phyloP scores from a whole-genome alignment of 1,140 invertebrate genomes.

The Neodiprion lecontei region DNA sequence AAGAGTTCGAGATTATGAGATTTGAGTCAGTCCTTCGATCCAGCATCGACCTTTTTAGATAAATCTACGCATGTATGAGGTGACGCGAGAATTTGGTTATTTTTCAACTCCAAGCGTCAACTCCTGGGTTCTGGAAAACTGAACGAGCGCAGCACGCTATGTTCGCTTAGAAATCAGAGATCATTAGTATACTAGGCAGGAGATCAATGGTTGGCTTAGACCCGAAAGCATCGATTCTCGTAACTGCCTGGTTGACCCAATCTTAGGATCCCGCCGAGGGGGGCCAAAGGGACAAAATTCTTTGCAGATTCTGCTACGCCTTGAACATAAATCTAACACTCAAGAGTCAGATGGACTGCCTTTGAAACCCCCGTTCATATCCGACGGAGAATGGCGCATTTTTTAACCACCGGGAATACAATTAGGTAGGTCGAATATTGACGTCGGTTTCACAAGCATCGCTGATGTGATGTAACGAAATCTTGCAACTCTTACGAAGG shows the following conservation, averaged over 20 bases:
- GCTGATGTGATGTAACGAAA: background rate
- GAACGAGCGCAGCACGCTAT: conserved; percentile 16
- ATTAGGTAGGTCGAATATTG: conserved; percentile 26
- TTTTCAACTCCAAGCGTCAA: conserved; percentile 10
- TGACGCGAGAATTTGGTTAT: conserved; percentile 16
- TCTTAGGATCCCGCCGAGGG: conserved; percentile 30
- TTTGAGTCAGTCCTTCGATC: no score
- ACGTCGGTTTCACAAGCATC: conserved; percentile 8
- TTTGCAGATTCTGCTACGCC: conserved; percentile 37
- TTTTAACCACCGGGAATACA: conserved; percentile 1
- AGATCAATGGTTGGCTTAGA: conserved; percentile 14
- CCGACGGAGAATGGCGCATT: conserved; percentile 11
- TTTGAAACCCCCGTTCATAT: conserved; percentile 25
- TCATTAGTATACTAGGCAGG: conserved; percentile 36
- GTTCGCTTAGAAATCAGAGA: conserved; percentile 43
- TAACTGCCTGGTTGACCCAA: conserved; percentile 42
- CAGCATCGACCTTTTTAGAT: no score
- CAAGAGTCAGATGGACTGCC: conserved; percentile 25
- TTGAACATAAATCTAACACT: conserved; percentile 43
- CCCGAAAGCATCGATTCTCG: conserved; percentile 29
- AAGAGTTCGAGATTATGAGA: no score
- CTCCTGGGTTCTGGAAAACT: no score
- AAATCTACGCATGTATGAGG: background rate
- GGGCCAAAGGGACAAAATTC: conserved; percentile 32
- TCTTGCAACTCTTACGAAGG: background rate